Base-by-base conservation (phyloP, 2,888 invertebrate species). In the Caradrina kadenii region DNA sequence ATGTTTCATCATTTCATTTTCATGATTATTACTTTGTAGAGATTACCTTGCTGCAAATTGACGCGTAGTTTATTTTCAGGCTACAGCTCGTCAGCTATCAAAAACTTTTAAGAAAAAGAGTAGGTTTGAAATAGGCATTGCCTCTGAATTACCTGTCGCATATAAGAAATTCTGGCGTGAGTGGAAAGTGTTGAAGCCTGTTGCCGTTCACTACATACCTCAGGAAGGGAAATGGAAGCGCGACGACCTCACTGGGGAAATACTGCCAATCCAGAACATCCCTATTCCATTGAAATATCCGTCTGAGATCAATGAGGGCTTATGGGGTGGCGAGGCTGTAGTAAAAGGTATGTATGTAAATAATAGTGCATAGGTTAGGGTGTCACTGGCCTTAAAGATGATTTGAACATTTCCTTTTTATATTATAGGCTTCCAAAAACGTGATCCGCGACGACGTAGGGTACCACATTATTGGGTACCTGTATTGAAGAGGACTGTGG, bases 301-400 rank as follows among this genome's bases (percentile, higher is more conserved):
- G 0, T 95, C 96, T 50, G 98, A 99, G 94, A 96, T 97, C 67
- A 96, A 99, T 89, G 87, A 97, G 55, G 99, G 99, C 45, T 96
- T 99, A 79, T 99, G 99, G 99, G 99, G 99, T 76, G 99, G 99
- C 11, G 99, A 99, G 96, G 98, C 97, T 45, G 96, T 99, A 0
- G 95, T 99, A 26, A 98, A 98, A 96, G 99, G 96, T 94, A 76
- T 21, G n/a, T 67, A 61, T 58, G 49, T 55, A 56, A 49, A 55
- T 54, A 52, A 45, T 26, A 58, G 26, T 19, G 17, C 19, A 67
- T 59, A 70, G 68, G 65, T 79, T 76, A 78, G 66, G 60, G 73
- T 70, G 60, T 68, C 45, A 31, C 19, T 45, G 17, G 26, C 19
- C 66, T 15, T 35, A 8, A 1, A 8, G 35, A 56, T 53, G n/a